Percentiles rank a stretch among this genome's conserved stretches.
phyloP scores from a whole-genome alignment of 2,113 vertebrate species.

The Tychaedon coryphoeus region DNA sequence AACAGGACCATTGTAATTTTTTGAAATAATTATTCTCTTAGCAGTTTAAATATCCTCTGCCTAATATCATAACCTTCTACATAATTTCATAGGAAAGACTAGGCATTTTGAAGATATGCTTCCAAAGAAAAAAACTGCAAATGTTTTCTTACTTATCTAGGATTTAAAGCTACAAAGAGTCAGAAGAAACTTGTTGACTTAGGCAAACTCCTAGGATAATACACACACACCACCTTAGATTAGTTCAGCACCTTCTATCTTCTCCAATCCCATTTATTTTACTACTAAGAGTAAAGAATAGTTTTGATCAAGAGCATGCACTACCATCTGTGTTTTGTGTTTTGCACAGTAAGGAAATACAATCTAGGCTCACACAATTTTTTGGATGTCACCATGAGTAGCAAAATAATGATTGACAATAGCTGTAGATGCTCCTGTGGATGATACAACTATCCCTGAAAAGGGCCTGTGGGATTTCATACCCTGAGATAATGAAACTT shows the following conservation, averaged over 20 bases:
- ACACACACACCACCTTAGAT: background rate
- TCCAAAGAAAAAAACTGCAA: background rate
- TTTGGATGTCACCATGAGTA: background rate
- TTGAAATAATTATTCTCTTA: background rate
- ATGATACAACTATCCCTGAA: too few species aligned
- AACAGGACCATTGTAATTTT: background rate
- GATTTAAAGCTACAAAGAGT: background rate
- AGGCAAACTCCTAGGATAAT: background rate
- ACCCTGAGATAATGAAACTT: too few species aligned
- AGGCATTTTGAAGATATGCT: background rate
- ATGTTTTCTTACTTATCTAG: background rate
- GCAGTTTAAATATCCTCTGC: background rate
- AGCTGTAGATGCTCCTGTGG: background rate
- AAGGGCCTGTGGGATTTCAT: too few species aligned
- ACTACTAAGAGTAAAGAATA: background rate
- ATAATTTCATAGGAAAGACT: background rate
- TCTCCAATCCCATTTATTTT: background rate
- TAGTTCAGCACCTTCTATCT: background rate
- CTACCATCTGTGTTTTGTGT: fast-evolving
- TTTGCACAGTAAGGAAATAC: background rate
- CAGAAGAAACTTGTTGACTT: background rate
- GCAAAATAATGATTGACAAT: background rate
- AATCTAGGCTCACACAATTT: background rate
- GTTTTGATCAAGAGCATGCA: background rate
- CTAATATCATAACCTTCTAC: background rate